These are phyloP conservation scores for Formicarius rufipectus DNA, from an alignment of 2,113 vertebrate species.

Conservation along the genomic window DNA sequence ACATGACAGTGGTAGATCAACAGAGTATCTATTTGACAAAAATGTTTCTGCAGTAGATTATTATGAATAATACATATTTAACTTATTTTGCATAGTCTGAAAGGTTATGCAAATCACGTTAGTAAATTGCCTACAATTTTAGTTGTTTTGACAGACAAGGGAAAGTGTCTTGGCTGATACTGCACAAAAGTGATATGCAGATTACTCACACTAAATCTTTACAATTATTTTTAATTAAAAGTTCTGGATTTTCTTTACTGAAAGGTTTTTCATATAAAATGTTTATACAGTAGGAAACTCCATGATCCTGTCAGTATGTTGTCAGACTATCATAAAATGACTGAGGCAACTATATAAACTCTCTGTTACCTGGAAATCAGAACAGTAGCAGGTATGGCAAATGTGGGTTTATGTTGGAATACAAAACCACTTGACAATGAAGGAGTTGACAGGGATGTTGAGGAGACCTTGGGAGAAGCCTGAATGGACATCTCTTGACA, in stretches of 20 bases:
- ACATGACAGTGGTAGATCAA: conserved; percentile 39
- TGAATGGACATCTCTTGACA: no score
- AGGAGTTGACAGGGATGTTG: no score
- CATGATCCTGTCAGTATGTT: neutral
- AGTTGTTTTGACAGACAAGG: conserved; percentile 65
- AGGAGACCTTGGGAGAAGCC: no score
- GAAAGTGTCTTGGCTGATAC: conserved; percentile 54
- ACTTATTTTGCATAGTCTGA: conserved; percentile 57
- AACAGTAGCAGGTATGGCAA: neutral
- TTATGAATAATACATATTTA: conserved; percentile 69
- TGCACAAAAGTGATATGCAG: neutral
- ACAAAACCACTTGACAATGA: no score
- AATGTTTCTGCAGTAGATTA: conserved; percentile 39
- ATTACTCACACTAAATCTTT: conserved; percentile 17
- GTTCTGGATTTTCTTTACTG: conserved; percentile 1
- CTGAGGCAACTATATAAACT: neutral
- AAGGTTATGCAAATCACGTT: conserved; percentile 67
- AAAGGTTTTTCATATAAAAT: neutral
- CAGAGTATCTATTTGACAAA: conserved; percentile 35
- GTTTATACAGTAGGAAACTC: neutral
- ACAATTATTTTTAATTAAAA: conserved; percentile 15
- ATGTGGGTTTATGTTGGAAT: no score
- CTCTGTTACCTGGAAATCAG: neutral
- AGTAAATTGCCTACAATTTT: conserved; percentile 61
- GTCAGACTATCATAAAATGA: neutral